Conservation (phyloP, 1,140 invertebrate genomes). For the Dinothrombium tinctorium region DNA sequence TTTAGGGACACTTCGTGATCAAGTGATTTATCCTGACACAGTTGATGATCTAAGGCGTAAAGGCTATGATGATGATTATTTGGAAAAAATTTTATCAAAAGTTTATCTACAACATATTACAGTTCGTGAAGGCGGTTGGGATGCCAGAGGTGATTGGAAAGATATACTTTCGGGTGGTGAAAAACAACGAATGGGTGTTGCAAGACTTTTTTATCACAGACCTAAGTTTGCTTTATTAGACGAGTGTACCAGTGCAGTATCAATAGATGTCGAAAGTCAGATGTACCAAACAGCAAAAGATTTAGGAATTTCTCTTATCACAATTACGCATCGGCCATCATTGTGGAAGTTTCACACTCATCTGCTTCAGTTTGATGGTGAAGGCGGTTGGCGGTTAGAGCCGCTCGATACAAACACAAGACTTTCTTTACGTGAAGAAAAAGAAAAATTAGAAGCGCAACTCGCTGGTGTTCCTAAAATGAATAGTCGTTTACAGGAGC, state of each 20-base stretch:
- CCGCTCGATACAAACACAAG: conserved; percentile 29
- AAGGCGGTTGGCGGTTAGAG: conserved; percentile 59
- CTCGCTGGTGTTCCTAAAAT: conserved; percentile 23
- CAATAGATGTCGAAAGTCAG: conserved; percentile 79
- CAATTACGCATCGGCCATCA: conserved; percentile 78
- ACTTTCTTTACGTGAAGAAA: conserved; percentile 28
- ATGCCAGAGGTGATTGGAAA: conserved; percentile 74
- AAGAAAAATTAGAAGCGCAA: conserved; percentile 27
- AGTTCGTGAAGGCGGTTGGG: conserved; percentile 55
- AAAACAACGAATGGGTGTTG: conserved; percentile 88
- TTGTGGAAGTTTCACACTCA: conserved; percentile 83
- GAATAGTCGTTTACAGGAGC: conserved; percentile 24
- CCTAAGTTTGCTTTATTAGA: conserved; percentile 85
- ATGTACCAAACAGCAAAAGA: conserved; percentile 78
- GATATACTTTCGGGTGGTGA: conserved; percentile 90
- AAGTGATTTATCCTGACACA: conserved; percentile 86
- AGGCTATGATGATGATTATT: conserved; percentile 38
- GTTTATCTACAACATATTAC: conserved; percentile 64
- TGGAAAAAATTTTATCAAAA: conserved; percentile 36
- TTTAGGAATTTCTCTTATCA: conserved; percentile 68
- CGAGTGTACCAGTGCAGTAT: conserved; percentile 91
- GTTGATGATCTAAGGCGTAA: conserved; percentile 51
- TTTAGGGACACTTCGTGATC: conserved; percentile 44
- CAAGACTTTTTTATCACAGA: conserved; percentile 83
- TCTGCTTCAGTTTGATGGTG: conserved; percentile 77